Percentiles rank a stretch among this genome's conserved stretches.
These are phyloP conservation scores for Lycophotia porphyrea DNA, from an alignment of 2,888 invertebrate genomes.

Conservation along the genomic window DNA sequence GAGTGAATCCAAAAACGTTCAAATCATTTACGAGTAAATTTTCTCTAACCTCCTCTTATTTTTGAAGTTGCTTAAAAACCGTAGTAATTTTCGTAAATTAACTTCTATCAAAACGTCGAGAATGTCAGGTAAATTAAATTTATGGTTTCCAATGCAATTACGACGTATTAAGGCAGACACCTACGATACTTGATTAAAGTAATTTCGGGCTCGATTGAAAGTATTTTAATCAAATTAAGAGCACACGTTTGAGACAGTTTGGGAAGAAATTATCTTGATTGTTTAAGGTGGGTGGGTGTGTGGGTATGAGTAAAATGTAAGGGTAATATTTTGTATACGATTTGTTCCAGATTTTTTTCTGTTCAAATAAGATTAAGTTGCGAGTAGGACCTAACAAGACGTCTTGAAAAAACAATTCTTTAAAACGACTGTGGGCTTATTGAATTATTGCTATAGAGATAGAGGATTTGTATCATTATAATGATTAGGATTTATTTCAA, in stretches of 20 bases:
- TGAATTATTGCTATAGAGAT: background rate
- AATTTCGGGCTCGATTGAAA: slow-evolving; percentile 45
- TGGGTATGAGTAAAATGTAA: background rate
- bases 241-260: slow-evolving; percentile 41
- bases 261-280: slow-evolving; percentile 49
- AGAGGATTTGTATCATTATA: slow-evolving; percentile 6
- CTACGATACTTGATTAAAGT: slow-evolving; percentile 50
- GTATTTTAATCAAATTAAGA: slow-evolving; percentile 55
- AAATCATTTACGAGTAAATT: background rate
- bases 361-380: background rate
- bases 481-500: background rate
- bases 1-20: background rate
- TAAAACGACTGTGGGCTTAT: background rate
- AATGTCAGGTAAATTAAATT: slow-evolving; percentile 23
- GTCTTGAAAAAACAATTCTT: background rate
- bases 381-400: background rate
- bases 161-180: slow-evolving; percentile 5
- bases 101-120: slow-evolving; percentile 21
- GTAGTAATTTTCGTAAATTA: slow-evolving; percentile 30
- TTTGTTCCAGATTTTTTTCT: background rate
- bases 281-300: slow-evolving; percentile 16
- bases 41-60: no score
- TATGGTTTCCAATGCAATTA: slow-evolving; percentile 35
- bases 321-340: background rate
- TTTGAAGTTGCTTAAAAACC: no score